Evolutionary conservation across 2,797 vertebrate genomes (phyloP).

Genomic region (Pagetopsis macropterus): DNA sequence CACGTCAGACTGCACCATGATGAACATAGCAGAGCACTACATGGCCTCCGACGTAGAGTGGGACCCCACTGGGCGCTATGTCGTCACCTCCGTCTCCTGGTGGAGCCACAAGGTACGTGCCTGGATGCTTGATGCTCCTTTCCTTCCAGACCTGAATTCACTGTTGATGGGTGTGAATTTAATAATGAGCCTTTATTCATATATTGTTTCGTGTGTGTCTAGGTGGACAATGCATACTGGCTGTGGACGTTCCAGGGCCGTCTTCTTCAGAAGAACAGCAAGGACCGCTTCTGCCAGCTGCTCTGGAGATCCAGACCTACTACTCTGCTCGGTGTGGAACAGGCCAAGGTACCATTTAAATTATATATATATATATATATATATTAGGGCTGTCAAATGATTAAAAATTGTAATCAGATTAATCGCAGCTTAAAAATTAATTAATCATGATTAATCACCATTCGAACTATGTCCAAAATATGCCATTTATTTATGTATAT

Average conservation of each 20-base stretch:
- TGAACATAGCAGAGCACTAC: slow-evolving; percentile 99
- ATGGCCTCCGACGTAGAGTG: slow-evolving; percentile 98
- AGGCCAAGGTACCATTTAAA: slow-evolving; percentile 87
- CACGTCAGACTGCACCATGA: slow-evolving; percentile 98
- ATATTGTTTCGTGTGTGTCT: not conserved
- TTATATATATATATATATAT: not conserved
- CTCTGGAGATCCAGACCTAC: slow-evolving; percentile 95
- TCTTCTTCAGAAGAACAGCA: slow-evolving; percentile 97
- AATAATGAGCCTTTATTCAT: not conserved
- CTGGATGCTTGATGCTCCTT: not conserved
- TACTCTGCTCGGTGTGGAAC: slow-evolving; percentile 88
- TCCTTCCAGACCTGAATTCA: not conserved
- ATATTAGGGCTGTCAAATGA: no score
- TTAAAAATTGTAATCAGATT: no score
- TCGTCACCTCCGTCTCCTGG: slow-evolving; percentile 98
- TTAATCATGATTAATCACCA: no score
- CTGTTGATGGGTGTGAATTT: not conserved
- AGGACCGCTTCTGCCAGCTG: slow-evolving; percentile 97
- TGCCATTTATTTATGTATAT: no score
- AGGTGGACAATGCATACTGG: slow-evolving; percentile 99
- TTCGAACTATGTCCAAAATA: no score
- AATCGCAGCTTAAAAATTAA: no score
- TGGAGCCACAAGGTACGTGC: slow-evolving; percentile 96
- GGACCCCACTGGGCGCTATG: slow-evolving; percentile 96
- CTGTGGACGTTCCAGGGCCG: slow-evolving; percentile 99